phyloP scores from a whole-genome alignment of 2,113 vertebrate genomes.

The Austrofundulus limnaeus region DNA sequence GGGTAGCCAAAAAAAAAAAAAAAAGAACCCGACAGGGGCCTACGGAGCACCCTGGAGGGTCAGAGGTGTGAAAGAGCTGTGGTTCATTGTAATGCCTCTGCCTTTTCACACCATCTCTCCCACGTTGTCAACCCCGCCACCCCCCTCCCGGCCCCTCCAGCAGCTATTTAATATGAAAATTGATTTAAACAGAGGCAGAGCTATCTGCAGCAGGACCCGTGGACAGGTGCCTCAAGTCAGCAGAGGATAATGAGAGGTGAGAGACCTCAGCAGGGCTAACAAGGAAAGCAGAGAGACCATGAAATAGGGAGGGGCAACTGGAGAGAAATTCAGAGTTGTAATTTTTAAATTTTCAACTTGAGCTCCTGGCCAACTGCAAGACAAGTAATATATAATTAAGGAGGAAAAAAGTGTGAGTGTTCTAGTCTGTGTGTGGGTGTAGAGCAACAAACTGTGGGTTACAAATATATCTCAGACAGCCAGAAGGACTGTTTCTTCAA shows the following conservation, averaged over 20 bases:
- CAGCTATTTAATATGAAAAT: constrained; percentile 79
- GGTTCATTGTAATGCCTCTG: constrained; percentile 55
- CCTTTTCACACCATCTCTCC: constrained; percentile 27
- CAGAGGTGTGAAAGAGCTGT: constrained; percentile 57
- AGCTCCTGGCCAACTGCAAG: constrained; percentile 41
- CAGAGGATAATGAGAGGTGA: constrained; percentile 76
- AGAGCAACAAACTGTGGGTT: constrained; percentile 31
- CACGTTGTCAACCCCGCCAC: neutral
- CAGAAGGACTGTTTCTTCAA: constrained; percentile 4
- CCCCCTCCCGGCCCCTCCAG: constrained; percentile 40
- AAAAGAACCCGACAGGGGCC: constrained; percentile 39
- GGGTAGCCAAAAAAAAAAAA: too few species aligned
- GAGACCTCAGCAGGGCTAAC: constrained; percentile 67
- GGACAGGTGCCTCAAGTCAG: constrained; percentile 75
- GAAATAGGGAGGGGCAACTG: constrained; percentile 18
- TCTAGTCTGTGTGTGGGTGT: constrained; percentile 47
- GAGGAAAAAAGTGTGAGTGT: constrained; percentile 31
- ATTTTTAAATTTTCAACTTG: constrained; percentile 40
- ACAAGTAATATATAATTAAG: constrained; percentile 32
- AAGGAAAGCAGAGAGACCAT: constrained; percentile 55
- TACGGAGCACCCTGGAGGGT: constrained; percentile 61
- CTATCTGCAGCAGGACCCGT: constrained; percentile 68
- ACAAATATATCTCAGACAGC: constrained; percentile 23
- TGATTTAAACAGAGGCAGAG: constrained; percentile 75
- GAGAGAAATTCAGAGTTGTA: constrained; percentile 36